A percentile compares a stretch with the other conserved stretches of the same genome.
Evolutionary conservation across 2,888 invertebrate species (phyloP).

Genomic region (Acholoe squamosa): DNA sequence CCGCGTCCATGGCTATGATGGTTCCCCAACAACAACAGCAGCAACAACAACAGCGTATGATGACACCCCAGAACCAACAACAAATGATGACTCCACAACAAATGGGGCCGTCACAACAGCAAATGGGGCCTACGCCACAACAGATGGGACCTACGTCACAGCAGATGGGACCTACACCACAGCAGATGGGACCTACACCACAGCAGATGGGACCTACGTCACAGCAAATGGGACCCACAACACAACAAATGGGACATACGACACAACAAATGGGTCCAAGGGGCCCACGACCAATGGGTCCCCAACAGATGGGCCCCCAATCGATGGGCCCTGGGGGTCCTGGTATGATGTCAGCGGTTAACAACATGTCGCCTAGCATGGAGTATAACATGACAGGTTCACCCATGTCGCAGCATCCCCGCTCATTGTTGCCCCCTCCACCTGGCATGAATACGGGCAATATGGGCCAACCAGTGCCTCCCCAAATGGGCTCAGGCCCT

Average conservation of each 20-base stretch:
- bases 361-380: conserved; percentile 25
- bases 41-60: conserved; percentile 7
- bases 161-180: neutral
- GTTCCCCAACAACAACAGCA: conserved; percentile 61
- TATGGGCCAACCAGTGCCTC: conserved; percentile 37
- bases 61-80: neutral
- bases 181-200: conserved; percentile 8
- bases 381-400: neutral
- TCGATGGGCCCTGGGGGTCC: neutral
- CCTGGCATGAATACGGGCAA: neutral
- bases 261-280: neutral
- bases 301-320: neutral
- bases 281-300: too few species aligned
- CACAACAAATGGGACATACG: neutral
- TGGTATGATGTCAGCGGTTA: neutral
- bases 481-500: conserved; percentile 34
- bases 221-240: conserved; percentile 18
- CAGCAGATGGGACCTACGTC: conserved; percentile 21
- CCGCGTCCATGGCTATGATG: conserved; percentile 40
- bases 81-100: neutral
- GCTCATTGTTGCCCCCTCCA: neutral
- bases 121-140: conserved; percentile 19
- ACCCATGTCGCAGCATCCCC: neutral
- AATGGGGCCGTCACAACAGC: neutral
- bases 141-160: conserved; percentile 23